A percentile compares a stretch with the other conserved stretches of the same genome.
Evolutionary conservation across 2,113 vertebrate genomes (phyloP).

Genomic region (Bos indicus): DNA sequence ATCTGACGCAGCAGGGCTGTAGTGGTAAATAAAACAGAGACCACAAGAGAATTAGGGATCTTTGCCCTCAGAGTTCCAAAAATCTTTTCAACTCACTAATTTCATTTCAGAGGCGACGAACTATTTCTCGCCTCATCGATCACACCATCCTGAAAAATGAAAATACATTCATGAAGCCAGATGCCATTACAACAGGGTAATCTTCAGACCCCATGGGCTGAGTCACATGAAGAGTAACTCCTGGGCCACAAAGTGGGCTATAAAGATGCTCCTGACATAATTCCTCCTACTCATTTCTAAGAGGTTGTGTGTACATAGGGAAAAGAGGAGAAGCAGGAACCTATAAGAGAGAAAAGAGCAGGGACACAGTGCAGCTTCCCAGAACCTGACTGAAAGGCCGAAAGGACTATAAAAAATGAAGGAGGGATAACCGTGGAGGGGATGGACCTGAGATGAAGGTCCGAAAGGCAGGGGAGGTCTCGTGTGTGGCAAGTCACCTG

Average conservation of each 20-base stretch:
- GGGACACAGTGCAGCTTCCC: background rate
- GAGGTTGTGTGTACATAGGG: background rate
- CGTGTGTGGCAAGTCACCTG: background rate
- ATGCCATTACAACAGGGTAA: background rate
- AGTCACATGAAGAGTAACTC: background rate
- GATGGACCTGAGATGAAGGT: background rate
- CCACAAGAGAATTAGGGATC: background rate
- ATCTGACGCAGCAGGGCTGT: background rate
- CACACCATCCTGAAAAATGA: background rate
- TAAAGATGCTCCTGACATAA: background rate
- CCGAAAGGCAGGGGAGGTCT: background rate
- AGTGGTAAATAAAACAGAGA: background rate
- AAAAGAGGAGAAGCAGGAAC: background rate
- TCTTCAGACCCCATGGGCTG: background rate
- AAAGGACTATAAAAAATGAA: background rate
- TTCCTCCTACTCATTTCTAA: background rate
- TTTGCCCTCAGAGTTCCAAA: background rate
- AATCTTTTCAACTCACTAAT: slow-evolving; percentile 23
- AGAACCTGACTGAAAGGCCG: background rate
- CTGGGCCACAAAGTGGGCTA: background rate
- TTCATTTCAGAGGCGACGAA: background rate
- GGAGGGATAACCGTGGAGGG: background rate
- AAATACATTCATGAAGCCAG: slow-evolving; percentile 1
- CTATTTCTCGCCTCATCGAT: slow-evolving; percentile 5
- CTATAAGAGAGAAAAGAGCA: background rate